Evolutionary conservation across 2,113 vertebrate species (phyloP), one percentile per base, ranked within the genome.

Genomic region (Cinclus cinclus): DNA sequence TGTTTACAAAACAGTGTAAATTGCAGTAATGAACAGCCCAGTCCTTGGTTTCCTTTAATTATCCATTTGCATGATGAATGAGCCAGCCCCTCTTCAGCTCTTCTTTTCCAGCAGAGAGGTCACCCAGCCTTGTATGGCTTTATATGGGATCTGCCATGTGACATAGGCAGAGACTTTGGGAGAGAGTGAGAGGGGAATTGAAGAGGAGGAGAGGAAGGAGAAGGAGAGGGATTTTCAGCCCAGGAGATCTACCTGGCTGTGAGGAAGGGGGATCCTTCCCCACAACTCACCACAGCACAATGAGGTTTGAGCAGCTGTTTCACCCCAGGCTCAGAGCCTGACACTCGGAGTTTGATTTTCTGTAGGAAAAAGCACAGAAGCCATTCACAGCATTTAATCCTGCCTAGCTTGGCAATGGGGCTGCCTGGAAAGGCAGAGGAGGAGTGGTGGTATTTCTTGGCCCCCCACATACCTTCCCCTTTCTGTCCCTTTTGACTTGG

Each of bases 1-100:
- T 97, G 92, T 96, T 97, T 97, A 87, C 96, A 90, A 94, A 97
- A 88, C 94, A 97, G 35, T 75, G 55, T 64, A 90, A 94, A 92
- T 89, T 93, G 86, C 88, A 92, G 83, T 68, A 83, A 94, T 70
- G 92, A 89, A 65, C 52, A 23, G 68, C 59, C 78, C 10, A 1
- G 49, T 77, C 35, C 31, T 81, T 22, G 71, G 49, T 92, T 95
- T 96, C 59, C 88, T 96, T 94, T 95, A 94, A 96, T 94, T 84
- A 76, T 42, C n/a, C 33, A 37, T 94, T 95, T 88, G 86, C 83
- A 79, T 86, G 83, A 65, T 77, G 84, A 94, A 80, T 33, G 69
- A 95, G 83, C 68, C 5, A 24, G 30, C 33, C 91, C 77, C 64
- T 84, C 75, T 75, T 70, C 73, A 79, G 55, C 58, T 35, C 47